Percentiles rank a stretch among this genome's conserved stretches.
Conservation (phyloP, 2,113 vertebrate genomes). For the Megaceryle maxima region DNA sequence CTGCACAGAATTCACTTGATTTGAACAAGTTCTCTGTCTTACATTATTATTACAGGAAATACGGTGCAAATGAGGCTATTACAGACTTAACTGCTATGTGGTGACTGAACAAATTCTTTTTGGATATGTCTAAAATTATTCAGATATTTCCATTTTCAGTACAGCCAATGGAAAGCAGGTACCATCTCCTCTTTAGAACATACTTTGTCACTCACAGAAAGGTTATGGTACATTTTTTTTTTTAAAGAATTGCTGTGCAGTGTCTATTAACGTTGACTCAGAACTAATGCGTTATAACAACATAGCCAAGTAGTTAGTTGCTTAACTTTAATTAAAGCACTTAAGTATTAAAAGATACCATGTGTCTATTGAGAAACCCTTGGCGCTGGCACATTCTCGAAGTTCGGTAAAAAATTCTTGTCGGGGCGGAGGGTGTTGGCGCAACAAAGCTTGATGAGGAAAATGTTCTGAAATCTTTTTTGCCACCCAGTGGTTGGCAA, state of each 20-base stretch:
- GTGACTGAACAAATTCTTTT: background rate
- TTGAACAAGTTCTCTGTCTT: background rate
- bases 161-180: background rate
- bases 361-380: conserved; percentile 88
- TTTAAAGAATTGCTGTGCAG: background rate
- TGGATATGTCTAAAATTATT: background rate
- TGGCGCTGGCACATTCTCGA: conserved; percentile 81
- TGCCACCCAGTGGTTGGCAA: conserved; percentile 98
- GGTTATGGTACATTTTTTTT: background rate
- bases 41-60: background rate
- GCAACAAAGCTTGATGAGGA: conserved; percentile 87
- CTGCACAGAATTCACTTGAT: background rate
- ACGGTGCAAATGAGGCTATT: background rate
- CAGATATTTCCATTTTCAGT: background rate
- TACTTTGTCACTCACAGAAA: background rate
- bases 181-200: background rate
- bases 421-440: conserved; percentile 87
- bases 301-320: background rate
- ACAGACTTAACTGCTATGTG: background rate
- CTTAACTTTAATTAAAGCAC: background rate
- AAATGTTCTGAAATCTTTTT: conserved; percentile 87
- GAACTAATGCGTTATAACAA: background rate
- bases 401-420: conserved; percentile 90
- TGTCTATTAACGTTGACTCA: background rate
- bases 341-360: conserved; percentile 68